Evolutionary conservation across 2,797 vertebrate genomes (phyloP).

Genomic region (Notolepis coatsorum): DNA sequence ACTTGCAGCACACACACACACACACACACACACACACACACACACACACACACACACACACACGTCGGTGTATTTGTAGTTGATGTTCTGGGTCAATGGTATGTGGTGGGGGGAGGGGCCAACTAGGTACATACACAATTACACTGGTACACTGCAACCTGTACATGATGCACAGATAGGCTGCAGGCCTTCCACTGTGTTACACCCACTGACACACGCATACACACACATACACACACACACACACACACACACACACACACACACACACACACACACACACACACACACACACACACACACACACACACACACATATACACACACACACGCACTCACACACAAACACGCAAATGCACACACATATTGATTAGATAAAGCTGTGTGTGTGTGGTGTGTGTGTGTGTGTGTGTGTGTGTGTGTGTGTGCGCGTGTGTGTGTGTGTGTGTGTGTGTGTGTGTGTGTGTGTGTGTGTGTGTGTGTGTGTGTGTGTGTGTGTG

Average conservation of each 20-base stretch:
- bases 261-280: neutral
- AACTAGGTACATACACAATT: conserved; percentile 44
- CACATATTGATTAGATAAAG: too few species aligned
- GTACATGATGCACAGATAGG: conserved; percentile 43
- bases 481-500: neutral
- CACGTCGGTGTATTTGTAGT: neutral
- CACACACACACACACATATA: neutral
- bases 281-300: conserved; percentile 4
- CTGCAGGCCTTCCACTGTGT: too few species aligned
- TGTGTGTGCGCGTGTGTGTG: too few species aligned
- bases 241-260: conserved; percentile 4
- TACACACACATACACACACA: conserved; percentile 9
- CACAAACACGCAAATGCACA: too few species aligned
- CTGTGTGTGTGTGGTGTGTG: too few species aligned
- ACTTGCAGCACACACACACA: conserved; percentile 2
- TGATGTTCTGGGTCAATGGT: conserved; percentile 47
- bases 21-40: neutral
- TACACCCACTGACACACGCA: conserved; percentile 22
- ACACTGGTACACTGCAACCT: conserved; percentile 41
- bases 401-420: too few species aligned
- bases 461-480: neutral
- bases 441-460: too few species aligned
- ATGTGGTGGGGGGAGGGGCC: conserved; percentile 16
- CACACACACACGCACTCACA: neutral
- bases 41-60: neutral